Base-by-base conservation (phyloP, 64 coral and sea anemone species). In the Catalaphyllia jardinei region DNA sequence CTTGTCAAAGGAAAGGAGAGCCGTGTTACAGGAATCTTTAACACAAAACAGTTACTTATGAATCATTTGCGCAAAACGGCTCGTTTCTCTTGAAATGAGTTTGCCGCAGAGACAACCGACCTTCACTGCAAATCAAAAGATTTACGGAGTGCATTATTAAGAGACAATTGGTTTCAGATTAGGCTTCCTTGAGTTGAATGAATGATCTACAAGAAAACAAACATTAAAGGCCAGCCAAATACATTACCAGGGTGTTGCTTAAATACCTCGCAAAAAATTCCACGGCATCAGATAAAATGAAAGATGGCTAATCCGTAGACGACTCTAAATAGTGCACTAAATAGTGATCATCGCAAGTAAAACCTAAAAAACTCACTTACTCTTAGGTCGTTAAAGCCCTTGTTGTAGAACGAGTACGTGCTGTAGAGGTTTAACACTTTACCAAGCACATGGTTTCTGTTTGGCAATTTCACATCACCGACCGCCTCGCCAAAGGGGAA, bases 41-140 rank as follows among this genome's bases (percentile, higher is more conserved):
- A 85, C 81, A 83, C 81, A 85, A 85, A 85, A 85, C 81, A 85
- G 81, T 20, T 85, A 20, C 25, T 57, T 57, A 10, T 9, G 74
- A 77, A 50, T 10, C 62, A 85, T 11, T 11, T 39, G 62, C 63
- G n/a, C 24, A 16, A 55, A 77, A 10, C 10, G 49, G 25, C 17
- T 54, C 10, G 20, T 24, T 55, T n/a, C 3, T 6, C 19, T 55
- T 16, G 16, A 51, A 28, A 20, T 14, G 35, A 85, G 29, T 27
- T 71, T 16, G 20, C 10, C 1, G 20, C 3, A 8, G 6, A 24
- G 18, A 12, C 60, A 46, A 46, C 7, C 33, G 20, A 16, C 17
- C 22, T 85, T n/a, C n/a, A 51, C 35, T 15, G 3, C 8, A 16
- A 57, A 24, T 13, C 10, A 71, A 31, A 50, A 31, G 57, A 63